Evolutionary conservation across 2,888 invertebrate genomes (phyloP), one percentile per base, ranked within the genome.

Genomic region (Pasiphila rectangulata): DNA sequence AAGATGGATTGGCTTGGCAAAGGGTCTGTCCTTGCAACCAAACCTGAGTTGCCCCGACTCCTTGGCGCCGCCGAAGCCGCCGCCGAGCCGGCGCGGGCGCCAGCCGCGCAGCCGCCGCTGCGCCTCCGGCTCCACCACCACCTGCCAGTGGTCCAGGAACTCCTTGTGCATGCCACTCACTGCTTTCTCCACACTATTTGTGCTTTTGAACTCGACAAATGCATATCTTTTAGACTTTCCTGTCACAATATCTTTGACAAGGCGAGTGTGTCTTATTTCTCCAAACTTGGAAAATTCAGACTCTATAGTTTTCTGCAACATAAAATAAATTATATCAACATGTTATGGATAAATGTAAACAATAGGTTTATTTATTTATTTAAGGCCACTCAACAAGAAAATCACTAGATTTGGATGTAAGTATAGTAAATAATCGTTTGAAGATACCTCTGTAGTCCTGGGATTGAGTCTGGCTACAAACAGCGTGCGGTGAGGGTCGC

Each of bases 11-110:
- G 48, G 48, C 39, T 48, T 48, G 15, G 86, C 92, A 69, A 95
- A 96, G 0, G 95, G 95, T 61, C 95, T 85, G 42, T 94, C 94
- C 60, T 91, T 90, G 32, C 97, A 94, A 1, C 97, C 97, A 84
- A 97, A 97, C 49, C 97, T 79, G 27, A 97, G 83, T 70, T 97
- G 97, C 0, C 97, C 97, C 0, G 96, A 94, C 75, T 95, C 95
- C 65, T 94, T 96, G 56, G 90, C 91, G 0, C 97, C 97, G 2
- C 96, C 96, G 69, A 96, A 94, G 7, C 97, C 97, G 9, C 97
- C 97, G 2, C 97, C 97, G 3, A 96, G 83, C 54, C 97, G 81
- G 54, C 97, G 89, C 1, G 97, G 97, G 68, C 93, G 92, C 97
- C 97, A 97, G 1, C 95, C 95, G 46, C 89, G 88, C 64, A 95